A percentile compares a stretch with the other conserved stretches of the same genome.
These are phyloP conservation scores for Podabrus alpinus DNA, from an alignment of 2,888 invertebrate genomes.

Conservation along the genomic window DNA sequence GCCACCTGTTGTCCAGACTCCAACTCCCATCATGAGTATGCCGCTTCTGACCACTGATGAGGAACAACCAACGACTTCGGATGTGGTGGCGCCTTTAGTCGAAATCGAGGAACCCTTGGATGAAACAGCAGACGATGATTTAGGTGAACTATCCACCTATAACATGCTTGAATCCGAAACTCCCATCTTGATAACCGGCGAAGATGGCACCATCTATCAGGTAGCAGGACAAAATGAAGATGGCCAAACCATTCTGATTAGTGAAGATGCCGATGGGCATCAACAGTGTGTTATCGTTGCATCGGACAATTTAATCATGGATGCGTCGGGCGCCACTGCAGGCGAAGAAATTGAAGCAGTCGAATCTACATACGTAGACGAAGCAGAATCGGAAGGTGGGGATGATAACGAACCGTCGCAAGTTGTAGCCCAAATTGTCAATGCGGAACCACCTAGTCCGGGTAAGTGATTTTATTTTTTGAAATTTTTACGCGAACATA, in stretches of 20 bases:
- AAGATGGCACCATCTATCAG: slow-evolving; percentile 81
- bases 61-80: slow-evolving; percentile 50
- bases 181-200: slow-evolving; percentile 79
- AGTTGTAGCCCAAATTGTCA: slow-evolving; percentile 84
- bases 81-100: slow-evolving; percentile 40
- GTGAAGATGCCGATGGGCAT: slow-evolving; percentile 76
- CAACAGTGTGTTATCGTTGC: slow-evolving; percentile 72
- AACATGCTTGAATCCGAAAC: slow-evolving; percentile 55
- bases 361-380: slow-evolving; percentile 21
- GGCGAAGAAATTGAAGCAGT: slow-evolving; percentile 34
- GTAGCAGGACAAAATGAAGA: slow-evolving; percentile 75
- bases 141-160: slow-evolving; percentile 28
- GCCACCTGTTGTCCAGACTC: background rate
- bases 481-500: too few species aligned
- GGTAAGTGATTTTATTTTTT: slow-evolving; percentile 62
- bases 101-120: slow-evolving; percentile 18
- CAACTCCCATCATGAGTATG: slow-evolving; percentile 48
- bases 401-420: slow-evolving; percentile 60
- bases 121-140: slow-evolving; percentile 7
- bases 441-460: slow-evolving; percentile 82
- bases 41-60: slow-evolving; percentile 45
- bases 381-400: slow-evolving; percentile 53
- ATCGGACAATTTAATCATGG: slow-evolving; percentile 58
- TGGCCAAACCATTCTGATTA: slow-evolving; percentile 75
- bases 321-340: slow-evolving; percentile 42